Base-by-base conservation (phyloP, 2,888 invertebrate species). In the Ectemnius lituratus region DNA sequence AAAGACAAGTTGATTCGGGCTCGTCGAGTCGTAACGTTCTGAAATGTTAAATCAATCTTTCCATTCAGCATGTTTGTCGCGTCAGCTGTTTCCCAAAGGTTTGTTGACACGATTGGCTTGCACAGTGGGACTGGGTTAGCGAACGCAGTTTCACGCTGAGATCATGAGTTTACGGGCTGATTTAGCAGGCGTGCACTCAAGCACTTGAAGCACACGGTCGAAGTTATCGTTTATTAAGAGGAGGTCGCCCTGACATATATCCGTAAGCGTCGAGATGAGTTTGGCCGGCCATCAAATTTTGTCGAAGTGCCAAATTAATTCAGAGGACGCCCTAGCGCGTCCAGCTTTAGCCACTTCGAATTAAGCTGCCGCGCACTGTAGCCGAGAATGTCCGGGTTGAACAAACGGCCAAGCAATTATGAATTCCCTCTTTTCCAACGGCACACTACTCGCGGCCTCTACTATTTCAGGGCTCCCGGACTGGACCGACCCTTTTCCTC, bases 391-490 rank as follows among this genome's bases (percentile, higher is more conserved):
- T 73, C 63, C 76, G 69, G 78, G 78, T 67, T 83, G 82, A 82
- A 86, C 82, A 81, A 85, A 85, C 84, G 73, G 80, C 57, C 67
- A 74, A 77, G 81, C 84, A 86, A 88, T 88, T 88, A 85, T 84
- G 84, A 87, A 86, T 87, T 86, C 83, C 81, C 84, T 88, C 87
- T 85, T 86, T 85, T 68, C 75, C 74, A 60, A 63, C 61, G 62
- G 62, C 60, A 60, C 70, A 56, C 57, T 61, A 59, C 52, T 79
- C 76, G 80, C 73, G 74, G 78, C 73, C 37, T 37, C 37, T 81
- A 80, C 76, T 85, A 84, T 82, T 85, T 84, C 80, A 84, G 62
- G 52, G 52, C 52, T 16, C 52, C 52, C 60, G 75, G 76, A 69
- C 61, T 20, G 49, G 28, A 23, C 45, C 70, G 52, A 67, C 67